Conservation (phyloP, 2,113 vertebrate species). For the Aphelocoma coerulescens region DNA sequence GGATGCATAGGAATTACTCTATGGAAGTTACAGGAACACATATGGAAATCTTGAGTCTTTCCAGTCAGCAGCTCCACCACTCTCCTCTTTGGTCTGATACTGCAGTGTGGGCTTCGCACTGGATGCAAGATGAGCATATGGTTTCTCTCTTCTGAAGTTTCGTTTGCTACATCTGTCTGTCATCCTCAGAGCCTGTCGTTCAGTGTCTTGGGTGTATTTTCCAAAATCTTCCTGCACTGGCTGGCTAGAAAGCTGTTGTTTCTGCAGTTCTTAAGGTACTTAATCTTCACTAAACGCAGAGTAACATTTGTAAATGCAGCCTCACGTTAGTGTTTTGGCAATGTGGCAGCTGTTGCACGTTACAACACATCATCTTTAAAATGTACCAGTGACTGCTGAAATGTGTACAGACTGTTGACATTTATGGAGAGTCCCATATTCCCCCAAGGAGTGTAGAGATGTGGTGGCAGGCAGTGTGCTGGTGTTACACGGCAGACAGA, state of each 20-base stretch:
- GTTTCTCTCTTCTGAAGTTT: background rate
- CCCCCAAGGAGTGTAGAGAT: background rate
- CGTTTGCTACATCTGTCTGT: background rate
- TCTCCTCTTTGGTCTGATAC: background rate
- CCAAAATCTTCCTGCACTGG: background rate
- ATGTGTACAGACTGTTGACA: background rate
- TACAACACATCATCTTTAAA: background rate
- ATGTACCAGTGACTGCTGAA: background rate
- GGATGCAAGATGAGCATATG: background rate
- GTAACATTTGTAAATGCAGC: background rate
- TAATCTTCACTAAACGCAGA: background rate
- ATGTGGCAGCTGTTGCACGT: background rate
- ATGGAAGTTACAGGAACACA: background rate
- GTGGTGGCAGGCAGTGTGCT: accelerated
- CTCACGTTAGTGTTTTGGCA: background rate
- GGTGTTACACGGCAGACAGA: accelerated
- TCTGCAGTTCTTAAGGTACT: background rate
- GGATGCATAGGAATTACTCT: background rate
- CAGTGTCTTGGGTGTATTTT: background rate
- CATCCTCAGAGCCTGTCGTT: background rate
- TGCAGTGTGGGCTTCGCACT: background rate
- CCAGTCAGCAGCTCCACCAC: background rate
- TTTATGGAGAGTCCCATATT: background rate
- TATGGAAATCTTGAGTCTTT: background rate
- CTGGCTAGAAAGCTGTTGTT: background rate